Evolutionary conservation across 2,113 vertebrate genomes (phyloP), one percentile per base, ranked within the genome.

Genomic region (Aix galericulata): DNA sequence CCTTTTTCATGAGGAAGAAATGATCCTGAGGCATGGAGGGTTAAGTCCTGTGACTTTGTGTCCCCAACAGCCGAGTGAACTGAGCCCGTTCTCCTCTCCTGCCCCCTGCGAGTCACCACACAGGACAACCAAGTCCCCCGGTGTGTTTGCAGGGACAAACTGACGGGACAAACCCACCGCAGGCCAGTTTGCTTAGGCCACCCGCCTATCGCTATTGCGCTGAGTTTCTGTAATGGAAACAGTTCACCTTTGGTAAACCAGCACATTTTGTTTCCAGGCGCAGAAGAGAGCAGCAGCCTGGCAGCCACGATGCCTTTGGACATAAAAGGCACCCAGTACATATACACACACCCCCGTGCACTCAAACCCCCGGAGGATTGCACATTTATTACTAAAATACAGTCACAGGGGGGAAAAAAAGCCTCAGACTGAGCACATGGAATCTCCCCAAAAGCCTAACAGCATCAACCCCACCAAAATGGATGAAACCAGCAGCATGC

Each of bases 151-250:
- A 25, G 56, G 44, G 44, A 62, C 69, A 52, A 68, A 66, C 50
- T 2, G 14, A 44, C 62, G 53, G 64, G 31, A 94, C 80, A 91
- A 86, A 79, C 36, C 71, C 55, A 34, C 77, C 89, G 68, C 87
- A 91, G 76, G 52, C 66, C 17, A 63, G 36, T 4, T 66, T 80
- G 90, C 76, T 92, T 79, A 71, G 74, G 72, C 67, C 60, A 52
- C 66, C 62, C 55, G 75, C 58, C 31, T 29, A 36, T 84, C 50
- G 3, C 18, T 50, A 44, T 2, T 78, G 62, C 82, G 38, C 17
- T 16, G 17, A 77, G 64, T 50, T 94, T 76, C 62, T 76, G 44
- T 82, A 82, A 92, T n/a, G 81, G 63, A 93, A 91, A 92, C 42
- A 86, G 87, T 80, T 93, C 90, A 79, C 69, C 81, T 82, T 79